Conservation (phyloP, 2,888 invertebrate species). For the Frankliniella intonsa region DNA sequence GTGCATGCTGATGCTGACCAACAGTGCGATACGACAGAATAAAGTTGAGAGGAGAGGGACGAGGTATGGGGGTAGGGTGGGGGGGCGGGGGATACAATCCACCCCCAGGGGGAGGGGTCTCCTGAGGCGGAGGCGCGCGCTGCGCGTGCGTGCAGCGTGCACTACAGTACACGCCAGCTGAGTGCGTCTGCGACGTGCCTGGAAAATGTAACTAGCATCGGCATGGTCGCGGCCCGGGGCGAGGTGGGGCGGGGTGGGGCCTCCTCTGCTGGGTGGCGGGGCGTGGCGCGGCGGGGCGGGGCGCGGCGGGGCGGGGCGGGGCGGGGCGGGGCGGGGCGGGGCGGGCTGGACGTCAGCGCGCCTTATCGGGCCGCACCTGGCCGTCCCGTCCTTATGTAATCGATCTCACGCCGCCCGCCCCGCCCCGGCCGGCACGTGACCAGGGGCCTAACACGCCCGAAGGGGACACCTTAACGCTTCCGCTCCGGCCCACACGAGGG, state of each 20-base stretch:
- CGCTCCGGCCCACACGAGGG: too few relatives aligned
- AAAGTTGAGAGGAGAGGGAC: too few relatives aligned
- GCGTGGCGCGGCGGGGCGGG: not conserved
- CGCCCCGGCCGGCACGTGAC: not conserved
- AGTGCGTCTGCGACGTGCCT: not conserved
- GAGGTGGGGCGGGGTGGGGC: not conserved
- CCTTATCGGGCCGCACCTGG: not conserved
- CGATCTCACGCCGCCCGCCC: not conserved
- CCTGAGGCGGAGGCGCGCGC: not conserved
- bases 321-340: not conserved
- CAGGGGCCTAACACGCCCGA: too few relatives aligned
- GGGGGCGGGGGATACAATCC: too few relatives aligned
- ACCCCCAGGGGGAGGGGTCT: not conserved
- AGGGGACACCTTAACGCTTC: too few relatives aligned
- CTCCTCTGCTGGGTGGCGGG: not conserved
- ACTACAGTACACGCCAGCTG: not conserved
- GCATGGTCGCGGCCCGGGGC: not conserved
- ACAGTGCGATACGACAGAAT: too few relatives aligned
- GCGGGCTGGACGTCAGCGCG: not conserved
- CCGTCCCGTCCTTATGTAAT: not conserved
- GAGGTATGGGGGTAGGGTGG: too few relatives aligned
- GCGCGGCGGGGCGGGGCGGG: not conserved
- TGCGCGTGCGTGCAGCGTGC: not conserved
- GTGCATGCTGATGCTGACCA: too few relatives aligned
- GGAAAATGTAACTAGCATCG: not conserved